These are phyloP conservation scores for Uria aalge DNA, from an alignment of 2,113 vertebrate species.

Conservation along the genomic window DNA sequence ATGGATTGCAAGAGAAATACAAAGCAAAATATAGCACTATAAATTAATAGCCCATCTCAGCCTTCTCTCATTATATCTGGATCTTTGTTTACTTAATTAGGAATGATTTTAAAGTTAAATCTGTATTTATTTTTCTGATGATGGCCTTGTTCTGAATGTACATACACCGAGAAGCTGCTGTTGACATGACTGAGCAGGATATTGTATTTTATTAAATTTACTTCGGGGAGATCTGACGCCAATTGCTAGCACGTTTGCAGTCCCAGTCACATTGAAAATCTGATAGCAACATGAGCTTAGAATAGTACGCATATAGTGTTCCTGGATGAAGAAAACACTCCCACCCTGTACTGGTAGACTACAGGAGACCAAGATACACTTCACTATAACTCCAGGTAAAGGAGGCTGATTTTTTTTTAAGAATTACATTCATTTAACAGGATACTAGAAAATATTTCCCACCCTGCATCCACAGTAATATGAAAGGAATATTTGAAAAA, in stretches of 20 bases:
- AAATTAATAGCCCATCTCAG: neutral
- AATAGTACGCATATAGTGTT: neutral
- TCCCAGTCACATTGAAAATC: neutral
- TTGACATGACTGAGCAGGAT: neutral
- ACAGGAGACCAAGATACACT: neutral
- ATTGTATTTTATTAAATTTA: slow-evolving; percentile 10
- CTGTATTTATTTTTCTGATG: neutral
- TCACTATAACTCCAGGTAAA: neutral
- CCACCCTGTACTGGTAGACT: neutral
- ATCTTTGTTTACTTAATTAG: slow-evolving; percentile 18
- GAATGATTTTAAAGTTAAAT: slow-evolving; percentile 12
- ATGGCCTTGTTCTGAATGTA: neutral
- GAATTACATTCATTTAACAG: neutral
- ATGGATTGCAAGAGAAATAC: slow-evolving; percentile 7
- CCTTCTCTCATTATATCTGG: neutral
- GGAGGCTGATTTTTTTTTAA: neutral
- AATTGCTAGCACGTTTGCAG: neutral
- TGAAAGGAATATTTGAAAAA: slow-evolving; percentile 3
- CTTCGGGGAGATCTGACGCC: neutral
- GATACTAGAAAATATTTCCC: slow-evolving; percentile 3
- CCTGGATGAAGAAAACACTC: neutral
- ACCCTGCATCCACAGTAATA: neutral
- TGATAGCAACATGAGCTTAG: neutral
- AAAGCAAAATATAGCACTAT: neutral
- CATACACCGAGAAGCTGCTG: neutral